Evolutionary conservation across 1,140 invertebrate species (phyloP).

Genomic region (Macrosteles quadrilineatus): DNA sequence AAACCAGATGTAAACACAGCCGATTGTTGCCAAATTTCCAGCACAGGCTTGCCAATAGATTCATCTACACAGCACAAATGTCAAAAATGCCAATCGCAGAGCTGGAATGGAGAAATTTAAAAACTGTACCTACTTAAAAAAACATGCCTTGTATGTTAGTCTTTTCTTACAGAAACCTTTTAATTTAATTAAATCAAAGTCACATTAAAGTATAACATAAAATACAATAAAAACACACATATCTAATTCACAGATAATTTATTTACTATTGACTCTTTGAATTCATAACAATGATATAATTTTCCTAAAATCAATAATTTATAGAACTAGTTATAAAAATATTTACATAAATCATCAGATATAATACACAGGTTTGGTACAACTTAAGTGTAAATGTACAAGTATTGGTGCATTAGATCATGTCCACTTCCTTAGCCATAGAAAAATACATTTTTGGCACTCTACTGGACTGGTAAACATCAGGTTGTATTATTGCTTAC

Average conservation of each 20-base stretch:
- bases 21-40: too few species aligned
- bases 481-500: background rate
- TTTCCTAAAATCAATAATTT: conserved; percentile 12
- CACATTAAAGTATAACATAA: too few species aligned
- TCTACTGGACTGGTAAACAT: background rate
- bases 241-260: conserved; percentile 13
- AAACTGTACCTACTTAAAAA: too few species aligned
- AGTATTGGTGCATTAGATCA: conserved; percentile 15
- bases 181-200: too few species aligned
- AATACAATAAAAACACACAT: too few species aligned
- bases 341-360: conserved; percentile 17
- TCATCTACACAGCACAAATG: too few species aligned
- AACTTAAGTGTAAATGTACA: background rate
- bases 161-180: too few species aligned
- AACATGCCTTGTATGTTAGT: too few species aligned
- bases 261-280: conserved; percentile 13
- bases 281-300: conserved; percentile 20
- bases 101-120: too few species aligned
- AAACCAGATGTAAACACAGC: too few species aligned
- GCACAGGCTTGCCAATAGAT: too few species aligned
- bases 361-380: conserved; percentile 10
- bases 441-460: conserved; percentile 25
- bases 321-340: conserved; percentile 24
- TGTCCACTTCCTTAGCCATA: background rate
- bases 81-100: too few species aligned